Base-by-base conservation (phyloP, 2,797 vertebrate species). In the Choloepus didactylus region DNA sequence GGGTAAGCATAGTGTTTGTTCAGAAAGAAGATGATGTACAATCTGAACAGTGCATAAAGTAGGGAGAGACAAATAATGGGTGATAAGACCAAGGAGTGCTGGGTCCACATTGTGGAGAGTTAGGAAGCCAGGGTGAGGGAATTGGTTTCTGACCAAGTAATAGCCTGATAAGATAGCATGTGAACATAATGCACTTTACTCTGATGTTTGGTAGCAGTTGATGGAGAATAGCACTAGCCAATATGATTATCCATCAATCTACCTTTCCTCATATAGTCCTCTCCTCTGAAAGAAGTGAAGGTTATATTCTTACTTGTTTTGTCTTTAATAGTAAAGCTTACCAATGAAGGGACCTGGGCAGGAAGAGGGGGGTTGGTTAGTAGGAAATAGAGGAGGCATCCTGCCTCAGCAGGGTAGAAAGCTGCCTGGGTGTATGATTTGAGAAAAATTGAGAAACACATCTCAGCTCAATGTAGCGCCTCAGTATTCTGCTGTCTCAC, bases 401-500 rank as follows among this genome's bases (percentile, higher is more conserved):
- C 49, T 89, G 23, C 29, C 64, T 89, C 49, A 89, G 46, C 25
- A 79, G 29, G 38, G 21, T 64, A 77, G 19, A 90, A 77, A 89
- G 5, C 51, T 95, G 46, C 56, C 44, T 85, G 21, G 19, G 16
- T 84, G 75, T 69, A 76, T 66, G 44, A 89, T 93, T 67, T 91
- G 64, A 93, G 44, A 21, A 77, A 91, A 80, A 69, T n/a, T 91
- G 62, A 80, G 44, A 89, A 82, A 66, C 54, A 72, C 1, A 64
- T 16, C n/a, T 51, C 16, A 6, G 44, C 18, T 29, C 29, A 62
- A 73, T 44, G 2, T 89, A 89, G 89, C 29, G 82, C 15, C 76
- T 77, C 44, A 77, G 21, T 64, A 59, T 75, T 89, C 16, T 66
- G 9, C 62, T 59, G 66, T 81, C 18, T 64, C n/a, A 84, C 51